Evolutionary conservation across 2,113 vertebrate genomes (phyloP).

Genomic region (Amazona guildingii): DNA sequence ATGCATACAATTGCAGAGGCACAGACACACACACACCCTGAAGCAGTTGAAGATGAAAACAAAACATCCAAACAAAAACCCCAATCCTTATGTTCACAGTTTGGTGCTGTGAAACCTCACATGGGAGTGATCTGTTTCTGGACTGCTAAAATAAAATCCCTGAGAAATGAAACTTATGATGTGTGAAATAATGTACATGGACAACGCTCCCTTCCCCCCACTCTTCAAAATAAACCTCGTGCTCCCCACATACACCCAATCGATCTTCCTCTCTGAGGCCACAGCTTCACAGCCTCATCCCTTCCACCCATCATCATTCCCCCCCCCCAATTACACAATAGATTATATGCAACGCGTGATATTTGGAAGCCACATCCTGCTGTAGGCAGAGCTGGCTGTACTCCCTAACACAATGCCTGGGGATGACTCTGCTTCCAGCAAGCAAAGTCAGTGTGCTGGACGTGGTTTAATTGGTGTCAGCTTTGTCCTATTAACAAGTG

Average conservation of each 20-base stretch:
- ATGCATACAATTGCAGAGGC: not conserved
- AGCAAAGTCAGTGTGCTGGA: not conserved
- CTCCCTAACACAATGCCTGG: constrained; percentile 9
- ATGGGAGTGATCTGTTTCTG: not conserved
- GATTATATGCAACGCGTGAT: not conserved
- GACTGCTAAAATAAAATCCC: not conserved
- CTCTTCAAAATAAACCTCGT: not conserved
- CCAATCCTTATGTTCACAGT: not conserved
- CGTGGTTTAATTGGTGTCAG: constrained; percentile 28
- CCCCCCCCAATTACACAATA: not conserved
- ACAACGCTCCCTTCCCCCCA: not conserved
- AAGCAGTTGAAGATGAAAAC: not conserved
- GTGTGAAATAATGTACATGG: not conserved
- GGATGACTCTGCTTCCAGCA: constrained; percentile 50
- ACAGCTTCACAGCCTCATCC: not conserved
- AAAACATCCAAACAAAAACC: not conserved
- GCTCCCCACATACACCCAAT: not conserved
- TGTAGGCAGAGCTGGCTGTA: constrained; percentile 31
- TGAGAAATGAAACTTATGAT: not conserved
- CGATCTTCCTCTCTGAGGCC: not conserved
- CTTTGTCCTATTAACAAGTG: constrained; percentile 26
- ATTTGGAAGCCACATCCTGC: constrained; percentile 57
- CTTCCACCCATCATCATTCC: not conserved
- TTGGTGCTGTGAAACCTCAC: not conserved
- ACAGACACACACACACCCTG: not conserved